Evolutionary conservation across 2,797 vertebrate species (phyloP), one percentile per base, ranked within the genome.

Genomic region (Borostomias antarcticus): DNA sequence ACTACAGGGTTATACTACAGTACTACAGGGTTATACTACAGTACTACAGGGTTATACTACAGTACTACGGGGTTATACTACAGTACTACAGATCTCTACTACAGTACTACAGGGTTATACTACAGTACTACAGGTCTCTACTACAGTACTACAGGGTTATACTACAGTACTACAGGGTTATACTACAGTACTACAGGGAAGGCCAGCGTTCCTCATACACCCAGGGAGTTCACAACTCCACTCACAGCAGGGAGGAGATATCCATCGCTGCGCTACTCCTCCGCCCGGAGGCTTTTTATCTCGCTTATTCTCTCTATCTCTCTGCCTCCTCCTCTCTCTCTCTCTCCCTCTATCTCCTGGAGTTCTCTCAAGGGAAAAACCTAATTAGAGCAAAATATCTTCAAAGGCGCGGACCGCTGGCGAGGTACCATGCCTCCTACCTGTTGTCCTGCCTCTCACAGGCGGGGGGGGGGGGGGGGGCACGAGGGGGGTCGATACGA

Each of bases 351-450:
- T 69, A 77, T 82, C 80, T 77, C 74, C 75, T 77, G 40, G 40
- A 17, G 5, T 23, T 48, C 45, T 48, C 76, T 78, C 78, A 19
- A 82, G 89, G 87, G 88, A 84, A 75, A 85, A 89, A 90, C 87
- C 91, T 92, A 90, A 93, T 93, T 93, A 91, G 90, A 91, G 83
- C 85, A 90, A 92, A 92, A 91, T 90, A 92, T 90, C 88, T 89
- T 91, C 89, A 91, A 88, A 91, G 88, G 82, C 75, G 72, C 62
- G 73, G 73, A 85, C 64, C 25, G 25, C 75, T 51, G 56, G 78
- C 26, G 25, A 81, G 73, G 37, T 66, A 64, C 80, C 87, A 82
- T 77, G 19, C 82, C 84, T 79, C 76, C 77, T 78, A 82, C 85
- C 23, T 59, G 15, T 52, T 58, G 53, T 66, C 60, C 29, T 43